Conservation (phyloP, 1,140 invertebrate species). For the Formica exsecta region DNA sequence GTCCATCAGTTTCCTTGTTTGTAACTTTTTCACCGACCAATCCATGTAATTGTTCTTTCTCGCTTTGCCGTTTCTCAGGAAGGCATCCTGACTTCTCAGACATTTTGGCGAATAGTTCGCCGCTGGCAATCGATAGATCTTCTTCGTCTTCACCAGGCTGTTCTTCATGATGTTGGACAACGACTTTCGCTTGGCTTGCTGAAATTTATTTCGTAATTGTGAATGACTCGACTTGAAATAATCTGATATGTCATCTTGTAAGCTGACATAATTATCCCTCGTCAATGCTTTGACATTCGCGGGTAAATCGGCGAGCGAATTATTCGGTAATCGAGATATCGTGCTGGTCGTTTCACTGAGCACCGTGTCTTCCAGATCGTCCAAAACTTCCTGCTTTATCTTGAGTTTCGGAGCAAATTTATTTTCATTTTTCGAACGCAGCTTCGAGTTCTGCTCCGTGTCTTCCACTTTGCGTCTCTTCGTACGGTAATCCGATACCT, state of each 20-base stretch:
- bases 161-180: slow-evolving; percentile 23
- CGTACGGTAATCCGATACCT: not conserved
- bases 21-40: slow-evolving; percentile 28
- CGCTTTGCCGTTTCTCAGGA: slow-evolving; percentile 75
- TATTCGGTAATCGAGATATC: not conserved
- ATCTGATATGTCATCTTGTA: slow-evolving; percentile 5
- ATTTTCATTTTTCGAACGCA: not conserved
- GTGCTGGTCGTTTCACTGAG: not conserved
- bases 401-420: not conserved
- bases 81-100: slow-evolving; percentile 77
- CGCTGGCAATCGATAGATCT: not conserved
- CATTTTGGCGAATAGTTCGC: slow-evolving; percentile 63
- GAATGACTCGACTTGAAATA: not conserved
- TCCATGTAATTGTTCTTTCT: slow-evolving; percentile 33
- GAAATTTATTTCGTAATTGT: not conserved
- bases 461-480: slow-evolving; percentile 6
- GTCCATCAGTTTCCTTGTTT: slow-evolving; percentile 35
- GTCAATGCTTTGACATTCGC: not conserved
- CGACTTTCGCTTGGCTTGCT: not conserved
- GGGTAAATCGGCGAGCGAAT: not conserved
- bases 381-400: slow-evolving; percentile 57
- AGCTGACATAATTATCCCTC: not conserved
- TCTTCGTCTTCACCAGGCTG: slow-evolving; percentile 40
- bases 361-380: slow-evolving; percentile 4
- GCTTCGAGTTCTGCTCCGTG: not conserved